These are phyloP conservation scores for Oreotrochilus melanogaster DNA, from an alignment of 2,113 vertebrate genomes.

Conservation along the genomic window DNA sequence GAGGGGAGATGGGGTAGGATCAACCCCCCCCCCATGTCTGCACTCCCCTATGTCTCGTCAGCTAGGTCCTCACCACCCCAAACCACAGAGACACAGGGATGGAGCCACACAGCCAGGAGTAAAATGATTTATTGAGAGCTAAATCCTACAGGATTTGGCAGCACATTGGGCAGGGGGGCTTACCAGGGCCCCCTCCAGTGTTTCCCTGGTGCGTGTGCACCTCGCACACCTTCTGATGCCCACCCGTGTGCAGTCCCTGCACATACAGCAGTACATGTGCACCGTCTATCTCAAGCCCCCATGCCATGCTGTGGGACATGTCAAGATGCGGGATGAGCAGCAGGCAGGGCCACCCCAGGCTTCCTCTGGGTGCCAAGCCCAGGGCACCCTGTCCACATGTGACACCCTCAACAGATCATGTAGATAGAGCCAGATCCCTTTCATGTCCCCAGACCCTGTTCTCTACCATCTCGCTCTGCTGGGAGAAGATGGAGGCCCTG, in stretches of 20 bases:
- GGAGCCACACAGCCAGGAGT: not conserved
- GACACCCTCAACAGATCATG: accelerated
- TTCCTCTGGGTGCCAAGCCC: not conserved
- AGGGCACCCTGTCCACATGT: accelerated
- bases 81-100: not conserved
- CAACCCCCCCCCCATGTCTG: not conserved
- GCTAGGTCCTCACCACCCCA: not conserved
- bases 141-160: not conserved
- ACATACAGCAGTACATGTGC: not conserved
- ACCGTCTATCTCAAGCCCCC: not conserved
- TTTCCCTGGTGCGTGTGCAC: accelerated
- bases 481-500: not conserved
- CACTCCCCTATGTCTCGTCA: accelerated
- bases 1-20: not conserved
- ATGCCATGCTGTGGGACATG: accelerated
- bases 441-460: not conserved
- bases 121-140: not conserved
- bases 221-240: accelerated
- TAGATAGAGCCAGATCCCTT: not conserved
- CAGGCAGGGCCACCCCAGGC: not conserved
- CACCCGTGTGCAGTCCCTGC: not conserved
- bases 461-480: not conserved
- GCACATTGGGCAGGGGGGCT: not conserved
- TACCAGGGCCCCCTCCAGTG: not conserved
- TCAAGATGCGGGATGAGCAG: not conserved